Evolutionary conservation across 1,140 invertebrate genomes (phyloP).

Genomic region (Homalodisca vitripennis): DNA sequence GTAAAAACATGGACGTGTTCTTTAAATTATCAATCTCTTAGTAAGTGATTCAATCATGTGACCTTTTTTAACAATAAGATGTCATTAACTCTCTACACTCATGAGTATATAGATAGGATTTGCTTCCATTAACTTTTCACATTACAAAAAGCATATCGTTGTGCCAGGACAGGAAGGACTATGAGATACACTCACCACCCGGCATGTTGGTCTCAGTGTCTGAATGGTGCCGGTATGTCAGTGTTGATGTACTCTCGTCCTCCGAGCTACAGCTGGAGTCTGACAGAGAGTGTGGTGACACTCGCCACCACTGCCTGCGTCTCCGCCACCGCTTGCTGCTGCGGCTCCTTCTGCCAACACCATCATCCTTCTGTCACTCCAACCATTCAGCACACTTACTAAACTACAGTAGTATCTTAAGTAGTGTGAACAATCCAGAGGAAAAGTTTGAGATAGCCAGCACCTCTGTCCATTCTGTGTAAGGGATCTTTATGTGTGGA

Average conservation of each 20-base stretch:
- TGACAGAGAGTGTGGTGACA: not conserved
- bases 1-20: not conserved
- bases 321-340: conserved; percentile 15
- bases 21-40: not conserved
- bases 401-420: too few relatives aligned
- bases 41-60: not conserved
- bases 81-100: not conserved
- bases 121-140: not conserved
- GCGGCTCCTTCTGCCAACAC: not conserved
- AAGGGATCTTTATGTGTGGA: too few relatives aligned
- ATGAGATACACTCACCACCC: conserved; percentile 25
- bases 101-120: not conserved
- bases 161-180: not conserved
- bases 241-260: conserved; percentile 10
- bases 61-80: not conserved
- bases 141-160: not conserved
- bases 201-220: conserved; percentile 35
- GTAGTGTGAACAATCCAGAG: too few relatives aligned
- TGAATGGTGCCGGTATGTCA: conserved; percentile 20
- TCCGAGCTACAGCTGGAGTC: conserved; percentile 21
- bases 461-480: too few relatives aligned
- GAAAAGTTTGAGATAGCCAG: too few relatives aligned
- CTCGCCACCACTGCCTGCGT: conserved; percentile 12
- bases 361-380: too few relatives aligned
- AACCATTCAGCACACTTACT: too few relatives aligned